Percentiles rank a stretch among this genome's conserved stretches.
Evolutionary conservation across 1,140 invertebrate genomes (phyloP).

Genomic region (Zophobas atratus): DNA sequence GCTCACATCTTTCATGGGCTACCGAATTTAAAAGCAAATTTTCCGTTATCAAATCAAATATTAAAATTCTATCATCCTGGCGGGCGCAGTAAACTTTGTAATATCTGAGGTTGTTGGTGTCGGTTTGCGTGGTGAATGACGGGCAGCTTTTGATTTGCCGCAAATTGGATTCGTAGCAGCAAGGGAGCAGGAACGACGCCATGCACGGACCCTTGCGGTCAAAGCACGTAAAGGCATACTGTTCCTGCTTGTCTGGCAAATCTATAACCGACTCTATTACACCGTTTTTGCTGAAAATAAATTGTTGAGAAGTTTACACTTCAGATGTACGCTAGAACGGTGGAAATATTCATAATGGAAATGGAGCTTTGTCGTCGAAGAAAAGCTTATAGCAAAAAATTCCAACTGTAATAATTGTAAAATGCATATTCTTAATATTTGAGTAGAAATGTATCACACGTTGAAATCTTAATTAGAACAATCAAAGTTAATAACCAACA

Average conservation of each 20-base stretch:
- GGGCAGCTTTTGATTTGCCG: conserved; percentile 56
- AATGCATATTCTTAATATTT: no score
- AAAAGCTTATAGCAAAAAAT: no score
- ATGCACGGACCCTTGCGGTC: conserved; percentile 49
- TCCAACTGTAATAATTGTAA: no score
- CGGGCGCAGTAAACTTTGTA: conserved; percentile 44
- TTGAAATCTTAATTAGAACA: no score
- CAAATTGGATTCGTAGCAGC: conserved; percentile 54
- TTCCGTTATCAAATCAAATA: conserved; percentile 46
- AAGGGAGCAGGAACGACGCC: conserved; percentile 23
- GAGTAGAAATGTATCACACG: no score
- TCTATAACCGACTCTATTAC: conserved; percentile 50
- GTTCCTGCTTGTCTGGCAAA: conserved; percentile 34
- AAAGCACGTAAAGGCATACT: conserved; percentile 48
- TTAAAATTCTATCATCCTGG: conserved; percentile 49
- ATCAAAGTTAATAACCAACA: no score
- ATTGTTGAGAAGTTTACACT: no score
- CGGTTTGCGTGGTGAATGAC: conserved; percentile 54
- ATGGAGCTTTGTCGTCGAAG: no score
- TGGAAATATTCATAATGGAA: no score
- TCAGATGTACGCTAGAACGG: no score
- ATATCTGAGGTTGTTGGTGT: conserved; percentile 48
- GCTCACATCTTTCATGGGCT: neutral
- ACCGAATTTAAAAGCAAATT: conserved; percentile 29
- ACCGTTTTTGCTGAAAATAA: conserved; percentile 15